A percentile compares a stretch with the other conserved stretches of the same genome.
Conservation (phyloP, 2,888 invertebrate genomes). For the Deilephila porcellus region DNA sequence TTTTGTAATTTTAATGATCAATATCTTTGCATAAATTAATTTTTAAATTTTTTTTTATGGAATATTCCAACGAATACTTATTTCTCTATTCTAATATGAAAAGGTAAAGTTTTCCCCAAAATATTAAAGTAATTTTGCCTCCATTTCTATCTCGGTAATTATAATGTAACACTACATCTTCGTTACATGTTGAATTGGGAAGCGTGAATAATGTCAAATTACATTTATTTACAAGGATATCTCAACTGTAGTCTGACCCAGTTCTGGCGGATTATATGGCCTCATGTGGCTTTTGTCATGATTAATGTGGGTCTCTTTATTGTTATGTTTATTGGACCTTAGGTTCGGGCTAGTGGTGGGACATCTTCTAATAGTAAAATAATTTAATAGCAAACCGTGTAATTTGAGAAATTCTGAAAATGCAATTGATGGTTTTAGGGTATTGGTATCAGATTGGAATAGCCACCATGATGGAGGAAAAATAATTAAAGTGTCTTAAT, state of each 20-base stretch:
- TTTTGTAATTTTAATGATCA: no score
- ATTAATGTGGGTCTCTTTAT: slow-evolving; percentile 26
- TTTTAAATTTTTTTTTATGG: no score
- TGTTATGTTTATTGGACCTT: background rate
- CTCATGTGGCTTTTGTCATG: slow-evolving; percentile 23
- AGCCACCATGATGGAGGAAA: no score
- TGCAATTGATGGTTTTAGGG: no score
- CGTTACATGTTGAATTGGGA: background rate
- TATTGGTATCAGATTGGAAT: no score
- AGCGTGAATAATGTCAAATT: background rate
- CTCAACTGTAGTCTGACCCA: slow-evolving; percentile 22
- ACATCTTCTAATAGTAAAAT: background rate
- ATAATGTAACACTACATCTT: background rate
- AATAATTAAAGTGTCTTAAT: no score
- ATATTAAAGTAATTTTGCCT: background rate
- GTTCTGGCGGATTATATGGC: slow-evolving; percentile 22
- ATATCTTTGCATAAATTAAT: no score
- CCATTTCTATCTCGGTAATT: background rate
- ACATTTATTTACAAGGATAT: slow-evolving; percentile 17
- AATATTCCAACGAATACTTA: no score
- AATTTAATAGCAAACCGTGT: background rate
- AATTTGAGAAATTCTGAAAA: no score
- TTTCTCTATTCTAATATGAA: no score
- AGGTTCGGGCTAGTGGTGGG: background rate
- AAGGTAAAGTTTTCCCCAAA: background rate